Evolutionary conservation across 2,113 vertebrate species (phyloP).

Genomic region (Shinisaurus crocodilurus): DNA sequence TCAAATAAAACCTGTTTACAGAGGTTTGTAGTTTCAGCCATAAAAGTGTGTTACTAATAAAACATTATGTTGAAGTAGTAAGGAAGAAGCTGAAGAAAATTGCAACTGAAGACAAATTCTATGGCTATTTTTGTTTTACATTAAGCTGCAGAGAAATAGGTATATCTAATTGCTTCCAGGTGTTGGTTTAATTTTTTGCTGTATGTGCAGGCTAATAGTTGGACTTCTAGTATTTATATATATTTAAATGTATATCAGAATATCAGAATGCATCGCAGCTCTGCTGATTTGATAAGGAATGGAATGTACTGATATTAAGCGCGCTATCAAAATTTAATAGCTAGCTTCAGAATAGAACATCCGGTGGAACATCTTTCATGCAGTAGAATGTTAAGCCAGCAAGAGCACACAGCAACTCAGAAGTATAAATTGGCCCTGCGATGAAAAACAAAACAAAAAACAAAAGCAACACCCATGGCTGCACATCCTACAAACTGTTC

Average conservation of each 20-base stretch:
- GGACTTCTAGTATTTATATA: not conserved
- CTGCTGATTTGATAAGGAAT: not conserved
- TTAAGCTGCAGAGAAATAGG: not conserved
- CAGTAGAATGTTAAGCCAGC: not conserved
- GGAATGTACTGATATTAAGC: not conserved
- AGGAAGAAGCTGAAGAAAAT: not conserved
- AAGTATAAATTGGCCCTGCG: not conserved
- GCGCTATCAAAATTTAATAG: not conserved
- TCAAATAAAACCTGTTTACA: constrained; percentile 4
- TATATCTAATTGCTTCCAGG: not conserved
- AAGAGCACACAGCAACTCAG: not conserved
- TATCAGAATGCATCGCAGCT: not conserved
- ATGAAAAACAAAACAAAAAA: not conserved
- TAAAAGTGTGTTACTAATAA: constrained; percentile 30
- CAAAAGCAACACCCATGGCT: no score
- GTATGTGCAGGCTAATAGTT: not conserved
- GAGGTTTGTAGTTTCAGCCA: not conserved
- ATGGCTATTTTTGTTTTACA: not conserved
- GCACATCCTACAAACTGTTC: not conserved
- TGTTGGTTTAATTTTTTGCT: not conserved
- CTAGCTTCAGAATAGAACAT: not conserved
- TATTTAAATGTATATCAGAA: not conserved
- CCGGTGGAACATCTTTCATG: not conserved
- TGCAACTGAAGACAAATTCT: not conserved
- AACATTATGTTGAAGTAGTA: constrained; percentile 20